Conservation (phyloP, 2,888 invertebrate species). For the Ellobium chinense region DNA sequence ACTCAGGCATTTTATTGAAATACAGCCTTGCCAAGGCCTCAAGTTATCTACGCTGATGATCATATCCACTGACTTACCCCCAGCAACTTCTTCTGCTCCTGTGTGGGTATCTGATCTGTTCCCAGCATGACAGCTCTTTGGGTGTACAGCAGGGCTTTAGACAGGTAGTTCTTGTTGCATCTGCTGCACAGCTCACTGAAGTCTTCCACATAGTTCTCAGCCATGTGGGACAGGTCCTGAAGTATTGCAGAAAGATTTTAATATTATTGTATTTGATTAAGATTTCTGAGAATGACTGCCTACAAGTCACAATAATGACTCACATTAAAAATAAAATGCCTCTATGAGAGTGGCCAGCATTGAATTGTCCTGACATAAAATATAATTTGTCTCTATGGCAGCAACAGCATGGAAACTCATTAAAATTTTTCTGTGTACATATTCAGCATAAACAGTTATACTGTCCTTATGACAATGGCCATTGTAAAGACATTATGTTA, state of each 20-base stretch:
- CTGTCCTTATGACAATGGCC: too few species aligned
- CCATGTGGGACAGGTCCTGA: background rate
- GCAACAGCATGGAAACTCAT: too few species aligned
- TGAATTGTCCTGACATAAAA: too few species aligned
- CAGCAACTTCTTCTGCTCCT: constrained; percentile 64
- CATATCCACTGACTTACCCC: constrained; percentile 66
- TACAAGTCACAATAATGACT: background rate
- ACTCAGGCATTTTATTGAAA: too few species aligned
- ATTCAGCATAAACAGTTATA: too few species aligned
- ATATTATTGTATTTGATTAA: too few species aligned
- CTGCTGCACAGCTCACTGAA: constrained; percentile 61
- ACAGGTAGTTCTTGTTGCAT: constrained; percentile 71
- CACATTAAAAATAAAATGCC: background rate
- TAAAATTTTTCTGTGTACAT: too few species aligned
- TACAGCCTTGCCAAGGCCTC: too few species aligned
- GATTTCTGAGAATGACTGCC: background rate
- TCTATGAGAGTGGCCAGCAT: too few species aligned
- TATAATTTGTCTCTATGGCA: too few species aligned
- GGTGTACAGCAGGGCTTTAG: constrained; percentile 73
- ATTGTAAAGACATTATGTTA: too few species aligned
- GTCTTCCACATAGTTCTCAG: constrained; percentile 57
- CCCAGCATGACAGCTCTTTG: constrained; percentile 67
- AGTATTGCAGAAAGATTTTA: background rate
- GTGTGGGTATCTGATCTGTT: constrained; percentile 54
- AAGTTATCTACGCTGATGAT: too few species aligned